Conservation (phyloP, 2,113 vertebrate genomes). For the Mastomys coucha region DNA sequence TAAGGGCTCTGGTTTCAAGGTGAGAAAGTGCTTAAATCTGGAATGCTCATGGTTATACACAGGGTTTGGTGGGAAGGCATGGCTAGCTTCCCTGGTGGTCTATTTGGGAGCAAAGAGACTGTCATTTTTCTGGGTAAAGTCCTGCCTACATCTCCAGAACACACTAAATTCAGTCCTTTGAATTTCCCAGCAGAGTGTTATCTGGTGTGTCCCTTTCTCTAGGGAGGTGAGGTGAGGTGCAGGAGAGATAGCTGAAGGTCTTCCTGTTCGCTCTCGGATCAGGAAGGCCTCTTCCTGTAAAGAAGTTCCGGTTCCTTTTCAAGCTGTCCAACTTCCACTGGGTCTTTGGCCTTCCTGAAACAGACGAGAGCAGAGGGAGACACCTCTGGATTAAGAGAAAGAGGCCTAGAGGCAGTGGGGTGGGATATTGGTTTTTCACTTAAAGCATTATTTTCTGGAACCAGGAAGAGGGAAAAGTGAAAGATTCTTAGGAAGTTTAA, state of each 20-base stretch:
- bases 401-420: not conserved
- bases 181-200: not conserved
- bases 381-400: not conserved
- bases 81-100: not conserved
- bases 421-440: slow-evolving; percentile 11
- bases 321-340: not conserved
- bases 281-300: slow-evolving; percentile 47
- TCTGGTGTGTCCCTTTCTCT: slow-evolving; percentile 13
- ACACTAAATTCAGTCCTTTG: not conserved
- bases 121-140: not conserved
- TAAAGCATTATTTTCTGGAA: not conserved
- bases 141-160: not conserved
- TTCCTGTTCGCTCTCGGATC: slow-evolving; percentile 11
- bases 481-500: not conserved
- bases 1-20: not conserved
- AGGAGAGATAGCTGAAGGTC: not conserved
- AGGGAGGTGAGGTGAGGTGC: not conserved
- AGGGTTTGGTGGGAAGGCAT: not conserved
- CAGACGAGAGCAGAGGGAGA: slow-evolving; percentile 3
- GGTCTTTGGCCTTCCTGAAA: slow-evolving; percentile 22
- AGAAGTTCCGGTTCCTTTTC: slow-evolving; percentile 54
- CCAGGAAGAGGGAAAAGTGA: slow-evolving; percentile 21
- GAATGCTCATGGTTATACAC: not conserved
- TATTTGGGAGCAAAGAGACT: not conserved
- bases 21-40: not conserved